Evolutionary conservation across 1,140 invertebrate species (phyloP).

Genomic region (Philopotamus ludificatus): DNA sequence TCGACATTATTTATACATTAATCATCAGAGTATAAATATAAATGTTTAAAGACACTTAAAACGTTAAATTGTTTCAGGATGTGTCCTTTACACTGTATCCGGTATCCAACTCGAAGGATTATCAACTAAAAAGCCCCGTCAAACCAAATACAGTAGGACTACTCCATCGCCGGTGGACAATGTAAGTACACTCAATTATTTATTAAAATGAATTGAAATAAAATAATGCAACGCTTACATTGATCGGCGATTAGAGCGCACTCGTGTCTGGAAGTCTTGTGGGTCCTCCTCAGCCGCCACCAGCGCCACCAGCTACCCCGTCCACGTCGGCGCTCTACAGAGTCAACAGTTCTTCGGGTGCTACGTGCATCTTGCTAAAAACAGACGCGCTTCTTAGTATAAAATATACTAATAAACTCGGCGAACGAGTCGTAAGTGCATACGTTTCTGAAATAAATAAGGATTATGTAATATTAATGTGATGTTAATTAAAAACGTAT

Average conservation of each 20-base stretch:
- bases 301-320: constrained; percentile 37
- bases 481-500: background rate
- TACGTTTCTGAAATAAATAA: background rate
- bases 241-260: background rate
- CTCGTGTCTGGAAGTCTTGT: constrained; percentile 44
- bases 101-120: constrained; percentile 56
- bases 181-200: constrained; percentile 18
- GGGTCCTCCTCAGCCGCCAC: constrained; percentile 10
- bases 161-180: constrained; percentile 53
- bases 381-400: constrained; percentile 66
- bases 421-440: constrained; percentile 58
- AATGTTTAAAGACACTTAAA: background rate
- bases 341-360: constrained; percentile 60
- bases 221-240: background rate
- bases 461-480: constrained; percentile 19
- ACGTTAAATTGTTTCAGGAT: constrained; percentile 41
- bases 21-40: too few relatives aligned
- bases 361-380: constrained; percentile 66
- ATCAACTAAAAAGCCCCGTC: constrained; percentile 58
- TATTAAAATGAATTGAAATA: too few relatives aligned
- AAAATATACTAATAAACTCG: constrained; percentile 65
- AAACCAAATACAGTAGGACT: constrained; percentile 59
- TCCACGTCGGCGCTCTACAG: constrained; percentile 61
- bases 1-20: too few relatives aligned
- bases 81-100: constrained; percentile 50